phyloP scores from a whole-genome alignment of 2,888 invertebrate species.

The Drosophila phalerata region DNA sequence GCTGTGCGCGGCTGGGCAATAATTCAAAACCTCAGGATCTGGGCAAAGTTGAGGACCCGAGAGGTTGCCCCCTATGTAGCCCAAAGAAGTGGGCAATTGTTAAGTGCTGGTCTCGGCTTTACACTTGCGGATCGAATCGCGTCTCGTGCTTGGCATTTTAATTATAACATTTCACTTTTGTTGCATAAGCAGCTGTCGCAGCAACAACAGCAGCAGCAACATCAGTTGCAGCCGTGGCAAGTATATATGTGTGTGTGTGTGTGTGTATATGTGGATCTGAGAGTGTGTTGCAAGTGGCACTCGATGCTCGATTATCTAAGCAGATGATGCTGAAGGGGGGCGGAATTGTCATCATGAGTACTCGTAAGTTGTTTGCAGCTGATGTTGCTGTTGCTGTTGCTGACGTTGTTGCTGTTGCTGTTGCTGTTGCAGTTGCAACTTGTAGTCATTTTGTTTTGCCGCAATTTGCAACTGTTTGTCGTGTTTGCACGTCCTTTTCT shows the following conservation, averaged over 20 bases:
- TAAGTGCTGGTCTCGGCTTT: slow-evolving; percentile 34
- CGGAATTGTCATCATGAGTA: slow-evolving; percentile 6
- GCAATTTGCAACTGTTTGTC: slow-evolving; percentile 76
- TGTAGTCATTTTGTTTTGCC: slow-evolving; percentile 51
- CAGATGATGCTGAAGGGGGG: slow-evolving; percentile 43
- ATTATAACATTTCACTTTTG: slow-evolving; percentile 64
- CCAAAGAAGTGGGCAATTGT: slow-evolving; percentile 48
- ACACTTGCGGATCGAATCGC: slow-evolving; percentile 33
- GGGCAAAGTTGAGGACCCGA: slow-evolving; percentile 30
- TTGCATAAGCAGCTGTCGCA: slow-evolving; percentile 43
- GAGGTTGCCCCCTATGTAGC: slow-evolving; percentile 23
- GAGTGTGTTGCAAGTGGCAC: slow-evolving; percentile 50
- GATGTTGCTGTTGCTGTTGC: slow-evolving; percentile 27
- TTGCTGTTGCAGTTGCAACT: slow-evolving; percentile 34
- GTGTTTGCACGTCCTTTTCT: slow-evolving; percentile 74
- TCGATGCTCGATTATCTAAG: slow-evolving; percentile 68
- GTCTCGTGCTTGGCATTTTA: slow-evolving; percentile 69
- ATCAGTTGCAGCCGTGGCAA: slow-evolving; percentile 11
- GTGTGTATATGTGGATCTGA: slow-evolving; percentile 3
- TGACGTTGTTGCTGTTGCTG: slow-evolving; percentile 12
- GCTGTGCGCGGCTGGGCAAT: slow-evolving; percentile 53
- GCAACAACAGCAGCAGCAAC: neutral
- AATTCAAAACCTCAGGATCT: slow-evolving; percentile 61
- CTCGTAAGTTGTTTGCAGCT: slow-evolving; percentile 50
- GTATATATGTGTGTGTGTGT: slow-evolving; percentile 16